Evolutionary conservation across 2,888 invertebrate species (phyloP), one percentile per base, ranked within the genome.

Genomic region (Cataglyphis rosenhaueri): DNA sequence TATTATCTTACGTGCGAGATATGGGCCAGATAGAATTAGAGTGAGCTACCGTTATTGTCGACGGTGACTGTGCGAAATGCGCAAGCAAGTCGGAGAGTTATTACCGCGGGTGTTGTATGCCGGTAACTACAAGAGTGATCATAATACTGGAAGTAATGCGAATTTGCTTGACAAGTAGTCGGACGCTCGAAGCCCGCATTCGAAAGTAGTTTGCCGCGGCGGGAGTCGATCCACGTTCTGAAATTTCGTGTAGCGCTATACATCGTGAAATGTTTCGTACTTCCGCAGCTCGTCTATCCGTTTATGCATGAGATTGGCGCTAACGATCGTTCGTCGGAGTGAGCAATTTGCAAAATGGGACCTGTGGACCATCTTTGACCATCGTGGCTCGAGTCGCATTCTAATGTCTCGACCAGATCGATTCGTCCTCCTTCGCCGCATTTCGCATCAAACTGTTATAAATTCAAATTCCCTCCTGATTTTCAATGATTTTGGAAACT

Each of bases 151-250:
- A 90, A 92, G 90, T 92, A 92, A 93, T 91, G 90, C 87, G 90
- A 92, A 92, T 92, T 92, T 92, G 91, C 92, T 92, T 93, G 93
- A 92, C 92, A 93, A 93, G 93, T 93, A 92, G 91, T 91, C 89
- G 88, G 85, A 68, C 84, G 88, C 86, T 89, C 89, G 90, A 89
- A 90, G 68, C 85, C 74, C 84, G 91, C 89, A 92, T 92, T 89
- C 86, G 86, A 87, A 91, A 91, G 88, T 84, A 88, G 89, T 83
- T 86, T 59, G 52, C 62, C 29, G 21, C 71, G 70, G 65, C 76
- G 83, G 32, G 61, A 55, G 32, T 44, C 35, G 62, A 48, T 48
- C 35, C 29, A 66, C 83, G 66, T 66, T 18, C 61, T 38, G 71
- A 78, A 87, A 87, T 87, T 71, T 71, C 78, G 59, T n/a, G 18